Conservation (phyloP, 2,888 invertebrate genomes). For the Alloscopus bannaensis region DNA sequence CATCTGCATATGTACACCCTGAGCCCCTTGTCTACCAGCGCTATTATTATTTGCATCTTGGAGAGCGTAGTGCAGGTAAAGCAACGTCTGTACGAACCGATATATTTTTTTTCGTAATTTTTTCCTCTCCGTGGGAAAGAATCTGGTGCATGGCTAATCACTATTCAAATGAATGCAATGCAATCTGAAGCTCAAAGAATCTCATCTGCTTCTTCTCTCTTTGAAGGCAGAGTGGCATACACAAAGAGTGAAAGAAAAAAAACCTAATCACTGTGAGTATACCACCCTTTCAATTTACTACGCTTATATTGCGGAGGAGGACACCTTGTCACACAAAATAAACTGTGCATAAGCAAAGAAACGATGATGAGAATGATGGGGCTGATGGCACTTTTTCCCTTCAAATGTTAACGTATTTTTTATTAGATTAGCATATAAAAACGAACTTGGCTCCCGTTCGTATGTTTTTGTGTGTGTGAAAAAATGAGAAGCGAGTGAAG, state of each 20-base stretch:
- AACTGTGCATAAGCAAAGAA: too few relatives aligned
- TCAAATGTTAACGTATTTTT: too few relatives aligned
- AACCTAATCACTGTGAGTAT: conserved; percentile 6
- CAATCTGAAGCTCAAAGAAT: conserved; percentile 26
- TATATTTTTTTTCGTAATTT: too few relatives aligned
- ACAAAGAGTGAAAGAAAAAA: too few relatives aligned
- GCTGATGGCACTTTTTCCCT: background rate
- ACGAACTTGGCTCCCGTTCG: too few relatives aligned
- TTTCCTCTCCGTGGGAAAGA: conserved; percentile 57
- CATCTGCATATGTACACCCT: conserved; percentile 53
- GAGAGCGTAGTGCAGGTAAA: too few relatives aligned
- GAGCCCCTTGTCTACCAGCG: too few relatives aligned
- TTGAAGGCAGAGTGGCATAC: too few relatives aligned
- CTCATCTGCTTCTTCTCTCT: background rate
- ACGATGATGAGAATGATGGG: background rate
- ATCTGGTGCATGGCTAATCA: conserved; percentile 64
- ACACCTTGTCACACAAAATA: conserved; percentile 46
- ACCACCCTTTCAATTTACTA: conserved; percentile 35
- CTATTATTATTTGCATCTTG: too few relatives aligned
- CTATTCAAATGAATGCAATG: conserved; percentile 6
- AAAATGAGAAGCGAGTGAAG: background rate
- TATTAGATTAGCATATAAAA: background rate
- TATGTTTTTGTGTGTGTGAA: too few relatives aligned
- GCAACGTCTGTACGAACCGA: background rate
- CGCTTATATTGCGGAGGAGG: conserved; percentile 39